Conservation (phyloP, 2,797 vertebrate species). For the Ciconia nigra region DNA sequence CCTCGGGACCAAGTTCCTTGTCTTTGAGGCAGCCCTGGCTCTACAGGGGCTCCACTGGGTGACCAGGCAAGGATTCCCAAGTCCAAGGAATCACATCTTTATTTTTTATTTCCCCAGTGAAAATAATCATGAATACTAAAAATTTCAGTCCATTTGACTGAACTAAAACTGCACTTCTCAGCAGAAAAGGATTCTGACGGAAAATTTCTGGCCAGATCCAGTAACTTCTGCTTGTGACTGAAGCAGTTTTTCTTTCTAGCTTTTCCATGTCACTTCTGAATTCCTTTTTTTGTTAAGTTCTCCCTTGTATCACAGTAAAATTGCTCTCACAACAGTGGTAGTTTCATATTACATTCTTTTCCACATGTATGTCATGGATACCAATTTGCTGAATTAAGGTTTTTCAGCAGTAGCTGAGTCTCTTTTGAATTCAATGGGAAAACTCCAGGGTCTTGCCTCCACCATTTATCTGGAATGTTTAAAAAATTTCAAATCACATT, state of each 20-base stretch:
- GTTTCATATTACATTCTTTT: not conserved
- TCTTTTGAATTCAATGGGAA: not conserved
- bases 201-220: not conserved
- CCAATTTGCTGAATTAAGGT: not conserved
- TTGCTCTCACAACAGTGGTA: not conserved
- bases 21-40: not conserved
- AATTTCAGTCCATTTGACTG: not conserved
- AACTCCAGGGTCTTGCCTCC: not conserved
- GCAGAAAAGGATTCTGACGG: not conserved
- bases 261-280: not conserved
- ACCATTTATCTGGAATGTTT: not conserved
- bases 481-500: not conserved
- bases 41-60: not conserved
- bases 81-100: not conserved
- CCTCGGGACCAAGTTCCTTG: too few species aligned
- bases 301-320: not conserved
- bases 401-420: not conserved
- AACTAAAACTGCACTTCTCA: not conserved
- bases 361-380: not conserved
- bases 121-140: not conserved
- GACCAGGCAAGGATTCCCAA: not conserved
- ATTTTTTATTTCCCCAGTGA: not conserved
- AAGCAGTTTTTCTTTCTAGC: not conserved
- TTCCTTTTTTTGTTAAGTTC: not conserved
- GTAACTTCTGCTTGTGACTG: not conserved